Evolutionary conservation across 2,888 invertebrate genomes (phyloP).

Genomic region (Cryptocephalus primarius): DNA sequence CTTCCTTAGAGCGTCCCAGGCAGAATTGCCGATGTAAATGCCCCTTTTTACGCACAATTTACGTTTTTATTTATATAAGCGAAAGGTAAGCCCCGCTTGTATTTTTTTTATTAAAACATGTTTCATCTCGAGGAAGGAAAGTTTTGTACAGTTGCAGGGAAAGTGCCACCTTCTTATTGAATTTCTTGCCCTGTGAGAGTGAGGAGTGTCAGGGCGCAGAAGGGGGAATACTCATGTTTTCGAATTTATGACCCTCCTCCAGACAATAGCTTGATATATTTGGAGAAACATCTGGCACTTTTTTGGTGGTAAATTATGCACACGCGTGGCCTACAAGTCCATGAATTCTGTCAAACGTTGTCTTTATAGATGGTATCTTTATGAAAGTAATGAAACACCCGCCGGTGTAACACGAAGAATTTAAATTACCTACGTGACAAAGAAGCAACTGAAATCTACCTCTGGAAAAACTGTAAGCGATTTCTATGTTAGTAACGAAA

Average conservation of each 20-base stretch:
- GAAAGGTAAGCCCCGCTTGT: slow-evolving; percentile 16
- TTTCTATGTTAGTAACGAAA: too few species aligned
- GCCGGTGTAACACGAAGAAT: too few species aligned
- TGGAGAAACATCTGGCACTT: slow-evolving; percentile 26
- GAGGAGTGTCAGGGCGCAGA: slow-evolving; percentile 2
- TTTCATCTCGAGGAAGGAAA: slow-evolving; percentile 9
- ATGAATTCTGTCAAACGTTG: too few species aligned
- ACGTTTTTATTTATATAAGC: slow-evolving; percentile 27
- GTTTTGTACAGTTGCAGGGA: slow-evolving; percentile 2
- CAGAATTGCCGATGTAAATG: slow-evolving; percentile 26
- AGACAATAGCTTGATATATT: slow-evolving; percentile 27
- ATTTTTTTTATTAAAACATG: slow-evolving; percentile 24
- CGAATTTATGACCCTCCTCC: slow-evolving; percentile 27
- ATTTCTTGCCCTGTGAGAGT: slow-evolving; percentile 5
- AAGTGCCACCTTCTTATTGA: neutral
- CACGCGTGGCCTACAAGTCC: too few species aligned
- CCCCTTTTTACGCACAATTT: slow-evolving; percentile 29
- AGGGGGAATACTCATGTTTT: slow-evolving; percentile 9
- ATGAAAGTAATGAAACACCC: too few species aligned
- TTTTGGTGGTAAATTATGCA: neutral
- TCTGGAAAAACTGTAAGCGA: too few species aligned
- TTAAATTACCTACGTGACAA: too few species aligned
- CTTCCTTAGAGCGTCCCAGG: slow-evolving; percentile 15
- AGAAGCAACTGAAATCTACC: too few species aligned
- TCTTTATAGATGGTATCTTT: too few species aligned